phyloP scores from a whole-genome alignment of 2,888 invertebrate genomes.

The Mythimna vitellina region DNA sequence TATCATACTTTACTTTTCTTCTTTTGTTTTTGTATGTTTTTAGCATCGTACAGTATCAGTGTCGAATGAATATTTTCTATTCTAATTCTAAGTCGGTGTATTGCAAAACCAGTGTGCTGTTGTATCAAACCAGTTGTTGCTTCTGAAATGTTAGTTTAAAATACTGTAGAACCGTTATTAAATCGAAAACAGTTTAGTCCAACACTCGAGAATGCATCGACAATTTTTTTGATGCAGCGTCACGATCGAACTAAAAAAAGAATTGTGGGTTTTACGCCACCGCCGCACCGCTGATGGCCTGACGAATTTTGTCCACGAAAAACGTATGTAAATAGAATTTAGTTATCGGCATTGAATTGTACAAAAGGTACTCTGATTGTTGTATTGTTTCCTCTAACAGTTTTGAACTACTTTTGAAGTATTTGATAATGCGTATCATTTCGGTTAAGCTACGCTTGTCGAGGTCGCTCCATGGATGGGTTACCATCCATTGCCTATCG shows the following conservation, averaged over 20 bases:
- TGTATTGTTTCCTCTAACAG: conserved; percentile 4
- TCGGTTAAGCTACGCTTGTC: no score
- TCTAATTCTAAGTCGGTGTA: not conserved
- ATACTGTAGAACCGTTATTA: not conserved
- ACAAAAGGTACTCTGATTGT: conserved; percentile 19
- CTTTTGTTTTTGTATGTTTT: no score
- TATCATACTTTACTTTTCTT: no score
- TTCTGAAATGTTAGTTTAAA: not conserved
- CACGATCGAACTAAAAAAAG: conserved; percentile 22
- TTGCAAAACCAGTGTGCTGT: not conserved
- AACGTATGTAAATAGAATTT: conserved; percentile 4
- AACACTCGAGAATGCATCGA: conserved; percentile 8
- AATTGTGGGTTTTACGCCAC: conserved; percentile 2
- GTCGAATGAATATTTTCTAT: no score
- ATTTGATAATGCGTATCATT: not conserved
- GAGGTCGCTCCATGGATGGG: no score
- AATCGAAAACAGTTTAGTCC: not conserved
- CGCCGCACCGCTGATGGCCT: not conserved
- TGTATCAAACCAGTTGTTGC: not conserved
- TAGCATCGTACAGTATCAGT: no score
- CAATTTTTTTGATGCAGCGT: conserved; percentile 16
- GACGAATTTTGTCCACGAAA: not conserved
- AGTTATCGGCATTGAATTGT: not conserved
- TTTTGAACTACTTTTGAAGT: not conserved
- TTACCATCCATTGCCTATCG: no score